Evolutionary conservation across 1,140 invertebrate species (phyloP).

Genomic region (Cyphomyrmex costatus): DNA sequence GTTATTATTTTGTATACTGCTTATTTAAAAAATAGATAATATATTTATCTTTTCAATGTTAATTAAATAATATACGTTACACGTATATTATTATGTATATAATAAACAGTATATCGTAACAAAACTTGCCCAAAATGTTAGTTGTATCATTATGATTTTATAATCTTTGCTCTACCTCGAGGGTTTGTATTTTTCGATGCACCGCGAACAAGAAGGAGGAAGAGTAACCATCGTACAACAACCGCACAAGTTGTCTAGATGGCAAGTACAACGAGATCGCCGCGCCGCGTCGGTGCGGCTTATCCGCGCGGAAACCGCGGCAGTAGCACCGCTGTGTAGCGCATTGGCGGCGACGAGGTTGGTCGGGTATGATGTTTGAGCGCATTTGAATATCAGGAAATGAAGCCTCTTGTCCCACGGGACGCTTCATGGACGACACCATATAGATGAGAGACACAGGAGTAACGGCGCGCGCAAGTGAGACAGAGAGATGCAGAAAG

Average conservation of each 20-base stretch:
- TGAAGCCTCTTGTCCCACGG: conserved; percentile 83
- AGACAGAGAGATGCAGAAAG: conserved; percentile 31
- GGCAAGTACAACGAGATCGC: conserved; percentile 51
- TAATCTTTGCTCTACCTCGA: conserved; percentile 63
- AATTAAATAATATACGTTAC: background rate
- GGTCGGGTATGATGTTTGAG: conserved; percentile 83
- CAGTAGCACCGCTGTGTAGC: conserved; percentile 62
- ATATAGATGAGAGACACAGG: conserved; percentile 25
- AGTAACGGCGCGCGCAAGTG: conserved; percentile 33
- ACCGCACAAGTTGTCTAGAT: conserved; percentile 22
- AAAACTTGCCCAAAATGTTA: background rate
- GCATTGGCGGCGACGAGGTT: conserved; percentile 34
- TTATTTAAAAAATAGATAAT: background rate
- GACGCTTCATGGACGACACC: conserved; percentile 50
- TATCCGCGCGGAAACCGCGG: conserved; percentile 77
- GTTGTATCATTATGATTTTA: conserved; percentile 74
- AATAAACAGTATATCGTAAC: too few relatives aligned
- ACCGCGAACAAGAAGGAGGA: background rate
- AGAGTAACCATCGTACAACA: background rate
- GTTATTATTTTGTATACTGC: background rate
- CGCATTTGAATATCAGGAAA: conserved; percentile 86
- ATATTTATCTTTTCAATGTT: background rate
- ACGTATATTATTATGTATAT: too few relatives aligned
- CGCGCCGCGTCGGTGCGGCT: conserved; percentile 41
- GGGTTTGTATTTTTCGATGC: background rate